phyloP scores from a whole-genome alignment of 2,797 vertebrate genomes.

The Sebastes itinus region DNA sequence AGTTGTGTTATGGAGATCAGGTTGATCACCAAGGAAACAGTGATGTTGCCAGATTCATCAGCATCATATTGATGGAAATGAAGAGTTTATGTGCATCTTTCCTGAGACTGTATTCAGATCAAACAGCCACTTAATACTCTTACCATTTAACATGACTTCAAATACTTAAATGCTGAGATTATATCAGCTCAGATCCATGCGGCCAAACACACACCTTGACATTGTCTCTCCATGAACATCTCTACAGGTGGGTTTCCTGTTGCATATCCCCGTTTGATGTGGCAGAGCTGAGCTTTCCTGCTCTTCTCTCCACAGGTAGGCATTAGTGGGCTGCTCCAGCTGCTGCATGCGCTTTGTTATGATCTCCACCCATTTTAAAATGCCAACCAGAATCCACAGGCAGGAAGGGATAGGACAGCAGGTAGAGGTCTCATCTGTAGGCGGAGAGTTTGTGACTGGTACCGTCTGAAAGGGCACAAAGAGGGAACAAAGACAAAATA shows the following conservation, averaged over 20 bases:
- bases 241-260: slow-evolving; percentile 50
- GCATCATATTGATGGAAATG: neutral
- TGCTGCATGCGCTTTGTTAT: slow-evolving; percentile 63
- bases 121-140: neutral
- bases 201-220: slow-evolving; percentile 1
- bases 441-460: neutral
- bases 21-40: slow-evolving; percentile 54
- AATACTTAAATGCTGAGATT: neutral
- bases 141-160: neutral
- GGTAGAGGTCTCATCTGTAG: slow-evolving; percentile 26
- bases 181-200: neutral
- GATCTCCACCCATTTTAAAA: slow-evolving; percentile 71
- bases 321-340: slow-evolving; percentile 64
- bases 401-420: slow-evolving; percentile 45
- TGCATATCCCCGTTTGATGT: slow-evolving; percentile 66
- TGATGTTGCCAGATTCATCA: neutral
- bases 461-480: neutral
- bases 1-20: neutral
- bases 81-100: neutral
- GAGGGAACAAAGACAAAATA: neutral
- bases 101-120: neutral
- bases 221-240: slow-evolving; percentile 32
- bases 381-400: slow-evolving; percentile 62
- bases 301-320: slow-evolving; percentile 47
- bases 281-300: slow-evolving; percentile 45